Conservation (phyloP, 1,140 invertebrate species). For the Cydia splendana region DNA sequence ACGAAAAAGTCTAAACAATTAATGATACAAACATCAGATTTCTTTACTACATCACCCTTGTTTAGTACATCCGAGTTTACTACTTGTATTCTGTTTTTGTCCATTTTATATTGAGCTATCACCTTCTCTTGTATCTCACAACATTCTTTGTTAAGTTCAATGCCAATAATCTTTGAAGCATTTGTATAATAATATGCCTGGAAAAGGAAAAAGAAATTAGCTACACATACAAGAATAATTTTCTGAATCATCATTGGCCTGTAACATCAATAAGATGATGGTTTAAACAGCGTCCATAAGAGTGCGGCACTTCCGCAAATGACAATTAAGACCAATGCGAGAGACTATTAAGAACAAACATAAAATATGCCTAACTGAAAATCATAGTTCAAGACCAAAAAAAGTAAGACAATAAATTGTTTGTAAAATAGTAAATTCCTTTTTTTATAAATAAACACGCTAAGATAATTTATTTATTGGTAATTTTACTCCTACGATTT, state of each 20-base stretch:
- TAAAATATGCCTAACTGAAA: neutral
- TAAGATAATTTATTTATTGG: no score
- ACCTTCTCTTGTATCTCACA: conserved; percentile 83
- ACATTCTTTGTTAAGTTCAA: conserved; percentile 86
- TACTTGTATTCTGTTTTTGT: conserved; percentile 80
- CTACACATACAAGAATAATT: neutral
- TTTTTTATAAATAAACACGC: no score
- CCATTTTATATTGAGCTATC: conserved; percentile 80
- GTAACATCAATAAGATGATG: no score
- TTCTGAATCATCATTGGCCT: no score
- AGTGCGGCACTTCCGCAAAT: no score
- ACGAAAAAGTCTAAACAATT: conserved; percentile 86
- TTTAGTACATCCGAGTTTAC: conserved; percentile 82
- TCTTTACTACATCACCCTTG: conserved; percentile 77
- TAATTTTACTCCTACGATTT: no score
- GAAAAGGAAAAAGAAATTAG: neutral
- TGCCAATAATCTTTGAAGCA: conserved; percentile 82
- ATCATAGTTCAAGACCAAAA: no score
- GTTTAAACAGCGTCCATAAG: no score
- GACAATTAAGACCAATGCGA: no score
- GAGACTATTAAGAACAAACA: no score
- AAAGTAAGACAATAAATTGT: no score
- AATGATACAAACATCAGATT: conserved; percentile 82
- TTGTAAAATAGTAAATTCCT: no score
- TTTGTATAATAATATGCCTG: conserved; percentile 84